These are phyloP conservation scores for Desoria tigrina DNA, from an alignment of 2,888 invertebrate species.

Conservation along the genomic window DNA sequence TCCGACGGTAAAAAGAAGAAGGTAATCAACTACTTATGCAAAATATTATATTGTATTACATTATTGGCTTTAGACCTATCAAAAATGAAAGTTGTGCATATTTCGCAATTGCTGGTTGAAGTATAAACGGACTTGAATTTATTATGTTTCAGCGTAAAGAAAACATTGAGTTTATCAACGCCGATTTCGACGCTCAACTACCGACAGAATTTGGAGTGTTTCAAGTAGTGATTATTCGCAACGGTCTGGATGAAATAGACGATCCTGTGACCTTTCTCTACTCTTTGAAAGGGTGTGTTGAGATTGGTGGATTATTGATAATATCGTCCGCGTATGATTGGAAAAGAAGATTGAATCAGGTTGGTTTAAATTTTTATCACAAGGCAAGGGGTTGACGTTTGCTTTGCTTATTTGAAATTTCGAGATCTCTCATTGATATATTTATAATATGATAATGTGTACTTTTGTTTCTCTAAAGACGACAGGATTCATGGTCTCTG, in stretches of 20 bases:
- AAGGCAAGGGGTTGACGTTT: too few species aligned
- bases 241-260: conserved; percentile 36
- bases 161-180: conserved; percentile 43
- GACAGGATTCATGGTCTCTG: not conserved
- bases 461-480: too few species aligned
- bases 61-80: too few species aligned
- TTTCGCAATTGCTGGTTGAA: too few species aligned
- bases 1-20: conserved; percentile 17
- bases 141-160: conserved; percentile 31
- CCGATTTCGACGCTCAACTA: conserved; percentile 25
- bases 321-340: conserved; percentile 51
- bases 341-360: conserved; percentile 23
- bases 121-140: too few species aligned
- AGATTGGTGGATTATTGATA: conserved; percentile 36
- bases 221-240: conserved; percentile 45
- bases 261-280: conserved; percentile 44
- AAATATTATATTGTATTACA: too few species aligned
- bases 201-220: conserved; percentile 32
- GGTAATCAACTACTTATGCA: too few species aligned
- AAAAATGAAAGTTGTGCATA: too few species aligned
- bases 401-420: too few species aligned
- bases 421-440: too few species aligned
- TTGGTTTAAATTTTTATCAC: not conserved
- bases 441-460: too few species aligned
- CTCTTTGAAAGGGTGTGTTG: conserved; percentile 37